Evolutionary conservation across 2,797 vertebrate species (phyloP).

Genomic region (Ispidina picta): DNA sequence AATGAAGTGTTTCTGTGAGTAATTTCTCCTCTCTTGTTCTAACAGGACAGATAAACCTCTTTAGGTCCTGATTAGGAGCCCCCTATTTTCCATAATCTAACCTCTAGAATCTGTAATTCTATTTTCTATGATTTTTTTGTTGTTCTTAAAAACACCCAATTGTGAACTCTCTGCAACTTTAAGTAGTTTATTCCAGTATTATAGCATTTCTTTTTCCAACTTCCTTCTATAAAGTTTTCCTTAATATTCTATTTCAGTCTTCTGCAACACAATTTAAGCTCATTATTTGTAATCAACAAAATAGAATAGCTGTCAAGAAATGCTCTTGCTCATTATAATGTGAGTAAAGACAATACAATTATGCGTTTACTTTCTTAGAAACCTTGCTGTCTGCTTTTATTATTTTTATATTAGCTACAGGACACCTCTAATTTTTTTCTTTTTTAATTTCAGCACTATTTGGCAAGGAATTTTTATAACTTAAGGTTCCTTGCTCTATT

Average conservation of each 20-base stretch:
- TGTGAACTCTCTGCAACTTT: background rate
- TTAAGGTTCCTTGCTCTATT: conserved; percentile 96
- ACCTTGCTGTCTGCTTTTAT: background rate
- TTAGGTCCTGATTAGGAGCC: background rate
- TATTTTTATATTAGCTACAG: background rate
- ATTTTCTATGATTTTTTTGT: background rate
- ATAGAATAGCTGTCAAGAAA: background rate
- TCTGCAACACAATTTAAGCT: background rate
- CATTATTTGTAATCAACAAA: background rate
- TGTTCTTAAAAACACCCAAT: background rate
- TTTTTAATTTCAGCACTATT: conserved; percentile 88
- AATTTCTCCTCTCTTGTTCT: background rate
- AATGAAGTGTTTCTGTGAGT: background rate
- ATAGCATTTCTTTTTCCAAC: background rate
- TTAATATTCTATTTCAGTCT: background rate
- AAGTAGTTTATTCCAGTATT: background rate
- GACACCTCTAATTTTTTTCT: background rate
- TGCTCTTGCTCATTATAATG: background rate
- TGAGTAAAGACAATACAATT: background rate
- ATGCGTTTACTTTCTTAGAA: background rate
- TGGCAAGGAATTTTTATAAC: conserved; percentile 99
- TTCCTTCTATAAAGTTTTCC: background rate
- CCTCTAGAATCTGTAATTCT: background rate
- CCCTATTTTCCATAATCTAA: background rate
- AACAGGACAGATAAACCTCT: background rate